phyloP scores from a whole-genome alignment of 2,888 invertebrate genomes.

The Vannuccia rotundouncinata region DNA sequence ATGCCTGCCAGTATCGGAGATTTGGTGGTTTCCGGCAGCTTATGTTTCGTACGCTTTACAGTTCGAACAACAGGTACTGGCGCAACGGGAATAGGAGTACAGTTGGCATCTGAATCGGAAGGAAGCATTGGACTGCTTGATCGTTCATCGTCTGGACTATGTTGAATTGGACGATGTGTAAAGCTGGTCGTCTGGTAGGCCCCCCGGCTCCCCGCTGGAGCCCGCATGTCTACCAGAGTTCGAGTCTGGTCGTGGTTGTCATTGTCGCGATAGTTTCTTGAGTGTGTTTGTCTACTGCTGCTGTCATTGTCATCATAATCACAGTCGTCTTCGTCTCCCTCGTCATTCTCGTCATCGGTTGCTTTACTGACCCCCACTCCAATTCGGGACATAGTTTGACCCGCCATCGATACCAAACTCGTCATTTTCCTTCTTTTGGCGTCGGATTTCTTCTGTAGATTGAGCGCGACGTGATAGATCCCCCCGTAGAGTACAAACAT shows the following conservation, averaged over 20 bases:
- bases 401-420: constrained; percentile 45
- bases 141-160: constrained; percentile 61
- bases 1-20: not conserved
- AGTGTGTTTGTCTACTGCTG: not conserved
- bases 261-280: not conserved
- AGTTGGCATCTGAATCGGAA: constrained; percentile 72
- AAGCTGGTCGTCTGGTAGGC: not conserved
- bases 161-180: not conserved
- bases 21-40: not conserved
- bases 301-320: constrained; percentile 41
- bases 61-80: constrained; percentile 40
- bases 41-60: constrained; percentile 38
- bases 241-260: not conserved
- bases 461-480: constrained; percentile 91
- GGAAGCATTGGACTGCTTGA: constrained; percentile 87
- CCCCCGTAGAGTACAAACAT: constrained; percentile 90
- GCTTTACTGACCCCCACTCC: constrained; percentile 42
- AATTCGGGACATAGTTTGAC: constrained; percentile 45
- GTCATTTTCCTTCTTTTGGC: constrained; percentile 77
- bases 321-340: constrained; percentile 33
- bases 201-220: not conserved
- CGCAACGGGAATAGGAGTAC: constrained; percentile 37
- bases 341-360: constrained; percentile 30
- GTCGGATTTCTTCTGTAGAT: constrained; percentile 92
- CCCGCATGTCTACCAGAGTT: not conserved